phyloP scores from a whole-genome alignment of 2,888 invertebrate genomes.

The Oxycera nigricornis region DNA sequence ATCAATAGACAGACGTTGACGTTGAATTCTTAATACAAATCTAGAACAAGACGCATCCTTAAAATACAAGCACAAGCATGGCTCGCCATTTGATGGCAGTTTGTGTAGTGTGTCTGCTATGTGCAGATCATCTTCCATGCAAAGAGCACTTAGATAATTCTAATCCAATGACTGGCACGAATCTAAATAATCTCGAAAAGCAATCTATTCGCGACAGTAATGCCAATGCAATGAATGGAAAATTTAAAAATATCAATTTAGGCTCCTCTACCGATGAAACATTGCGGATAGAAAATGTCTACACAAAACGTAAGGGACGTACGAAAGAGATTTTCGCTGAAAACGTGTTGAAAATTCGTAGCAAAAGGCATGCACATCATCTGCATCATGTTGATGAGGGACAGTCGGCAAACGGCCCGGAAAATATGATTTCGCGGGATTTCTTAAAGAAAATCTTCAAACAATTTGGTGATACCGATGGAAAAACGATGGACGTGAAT shows the following conservation, averaged over 20 bases:
- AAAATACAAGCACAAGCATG: slow-evolving; percentile 58
- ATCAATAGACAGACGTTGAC: no score
- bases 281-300: slow-evolving; percentile 50
- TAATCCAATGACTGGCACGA: slow-evolving; percentile 45
- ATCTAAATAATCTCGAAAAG: slow-evolving; percentile 43
- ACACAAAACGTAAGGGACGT: slow-evolving; percentile 46
- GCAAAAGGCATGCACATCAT: slow-evolving; percentile 58
- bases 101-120: slow-evolving; percentile 83
- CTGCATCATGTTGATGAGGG: slow-evolving; percentile 50
- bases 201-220: slow-evolving; percentile 45
- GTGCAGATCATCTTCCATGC: slow-evolving; percentile 78
- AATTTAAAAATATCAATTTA: slow-evolving; percentile 48
- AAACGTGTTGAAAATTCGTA: slow-evolving; percentile 20
- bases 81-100: slow-evolving; percentile 76
- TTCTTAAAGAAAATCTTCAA: slow-evolving; percentile 74
- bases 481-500: slow-evolving; percentile 68
- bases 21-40: not conserved
- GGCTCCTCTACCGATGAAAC: slow-evolving; percentile 47
- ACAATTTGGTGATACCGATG: slow-evolving; percentile 69
- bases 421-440: slow-evolving; percentile 64
- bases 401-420: slow-evolving; percentile 49
- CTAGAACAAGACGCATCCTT: not conserved
- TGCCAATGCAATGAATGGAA: slow-evolving; percentile 54
- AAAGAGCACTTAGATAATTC: slow-evolving; percentile 69
- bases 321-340: slow-evolving; percentile 44